Percentiles rank a stretch among this genome's conserved stretches.
These are phyloP conservation scores for Tokudaia tokunoshimensis DNA, from an alignment of 2,797 vertebrate species.

Conservation along the genomic window DNA sequence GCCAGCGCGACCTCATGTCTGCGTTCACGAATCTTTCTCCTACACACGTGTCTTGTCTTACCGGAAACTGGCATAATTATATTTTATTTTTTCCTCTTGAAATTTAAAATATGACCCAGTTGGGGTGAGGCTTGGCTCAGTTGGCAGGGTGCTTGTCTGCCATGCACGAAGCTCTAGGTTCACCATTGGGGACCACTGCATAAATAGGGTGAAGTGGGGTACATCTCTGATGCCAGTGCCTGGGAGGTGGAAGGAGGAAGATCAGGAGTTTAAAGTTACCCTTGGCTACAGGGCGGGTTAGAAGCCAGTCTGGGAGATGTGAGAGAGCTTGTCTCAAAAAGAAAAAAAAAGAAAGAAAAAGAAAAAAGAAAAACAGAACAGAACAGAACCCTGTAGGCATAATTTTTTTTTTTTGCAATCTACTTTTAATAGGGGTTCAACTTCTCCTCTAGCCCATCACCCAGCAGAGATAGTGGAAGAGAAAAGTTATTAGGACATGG, in stretches of 20 bases:
- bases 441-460: neutral
- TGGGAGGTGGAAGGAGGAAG: neutral
- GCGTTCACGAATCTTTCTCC: neutral
- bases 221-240: neutral
- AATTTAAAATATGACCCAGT: neutral
- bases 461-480: neutral
- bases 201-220: neutral
- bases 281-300: neutral
- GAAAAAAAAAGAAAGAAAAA: too few species aligned
- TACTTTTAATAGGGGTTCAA: neutral
- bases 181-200: neutral
- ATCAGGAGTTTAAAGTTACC: neutral
- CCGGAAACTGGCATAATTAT: neutral
- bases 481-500: neutral
- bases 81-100: slow-evolving; percentile 12
- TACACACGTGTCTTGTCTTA: neutral
- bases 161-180: neutral
- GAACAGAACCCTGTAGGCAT: neutral
- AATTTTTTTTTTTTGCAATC: neutral
- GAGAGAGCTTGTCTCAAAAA: neutral
- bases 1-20: neutral
- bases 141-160: neutral
- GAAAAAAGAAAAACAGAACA: neutral
- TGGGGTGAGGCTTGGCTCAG: neutral
- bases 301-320: neutral